Conservation (phyloP, 2,797 vertebrate species). For the Platyrinchus mystaceus region DNA sequence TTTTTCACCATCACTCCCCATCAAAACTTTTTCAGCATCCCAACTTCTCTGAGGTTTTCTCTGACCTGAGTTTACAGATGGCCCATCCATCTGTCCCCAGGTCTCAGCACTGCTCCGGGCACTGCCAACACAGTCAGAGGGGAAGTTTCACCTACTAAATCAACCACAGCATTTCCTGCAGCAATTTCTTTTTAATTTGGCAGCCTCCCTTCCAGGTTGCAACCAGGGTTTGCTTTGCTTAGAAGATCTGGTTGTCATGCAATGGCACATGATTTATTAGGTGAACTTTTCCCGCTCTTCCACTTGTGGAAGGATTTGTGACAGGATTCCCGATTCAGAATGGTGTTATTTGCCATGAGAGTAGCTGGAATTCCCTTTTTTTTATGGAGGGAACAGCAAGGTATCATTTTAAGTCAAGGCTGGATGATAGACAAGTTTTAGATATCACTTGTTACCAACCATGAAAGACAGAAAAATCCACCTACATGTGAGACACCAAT, state of each 20-base stretch:
- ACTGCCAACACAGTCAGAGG: neutral
- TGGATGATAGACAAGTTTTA: neutral
- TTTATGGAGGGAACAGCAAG: neutral
- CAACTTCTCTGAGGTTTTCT: neutral
- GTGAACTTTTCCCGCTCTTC: neutral
- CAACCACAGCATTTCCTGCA: neutral
- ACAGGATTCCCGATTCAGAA: neutral
- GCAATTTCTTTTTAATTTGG: neutral
- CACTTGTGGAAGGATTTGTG: neutral
- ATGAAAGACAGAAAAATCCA: neutral
- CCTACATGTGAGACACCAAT: too few species aligned
- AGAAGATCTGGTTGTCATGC: neutral
- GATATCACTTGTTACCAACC: neutral
- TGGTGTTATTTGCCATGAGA: rapidly evolving
- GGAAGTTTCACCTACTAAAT: neutral
- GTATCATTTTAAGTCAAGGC: neutral
- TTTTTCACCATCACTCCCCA: rapidly evolving
- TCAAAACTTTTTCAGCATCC: neutral
- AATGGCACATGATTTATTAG: neutral
- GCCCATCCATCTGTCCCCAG: neutral
- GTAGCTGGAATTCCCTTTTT: neutral
- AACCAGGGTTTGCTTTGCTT: neutral
- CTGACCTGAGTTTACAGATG: neutral
- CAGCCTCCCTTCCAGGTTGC: neutral
- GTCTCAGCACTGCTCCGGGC: neutral